These are phyloP conservation scores for Oncorhynchus kisutch DNA, from an alignment of 2,113 vertebrate species.

Conservation along the genomic window DNA sequence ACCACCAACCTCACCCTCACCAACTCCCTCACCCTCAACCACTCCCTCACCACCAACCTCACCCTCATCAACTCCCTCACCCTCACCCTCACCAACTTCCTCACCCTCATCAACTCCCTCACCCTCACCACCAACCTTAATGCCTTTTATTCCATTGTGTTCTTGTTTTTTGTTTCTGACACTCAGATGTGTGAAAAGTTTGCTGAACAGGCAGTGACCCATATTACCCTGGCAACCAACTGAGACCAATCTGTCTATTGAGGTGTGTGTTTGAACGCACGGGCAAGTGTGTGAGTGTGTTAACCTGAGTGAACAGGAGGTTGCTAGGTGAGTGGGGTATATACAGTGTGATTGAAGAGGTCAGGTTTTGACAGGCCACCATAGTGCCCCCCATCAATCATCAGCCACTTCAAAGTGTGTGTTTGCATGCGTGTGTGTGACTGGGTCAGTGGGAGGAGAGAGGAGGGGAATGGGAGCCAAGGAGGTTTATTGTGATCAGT, in stretches of 20 bases:
- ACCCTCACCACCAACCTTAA: not conserved
- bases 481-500: not conserved
- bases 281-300: not conserved
- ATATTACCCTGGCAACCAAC: slow-evolving; percentile 48
- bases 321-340: not conserved
- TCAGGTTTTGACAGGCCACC: slow-evolving; percentile 5
- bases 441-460: not conserved
- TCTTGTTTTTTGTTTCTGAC: not conserved
- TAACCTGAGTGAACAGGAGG: not conserved
- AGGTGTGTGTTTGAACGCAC: too few relatives aligned
- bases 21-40: too few relatives aligned
- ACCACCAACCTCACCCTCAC: too few relatives aligned
- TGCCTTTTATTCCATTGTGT: not conserved
- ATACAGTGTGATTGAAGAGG: slow-evolving; percentile 15
- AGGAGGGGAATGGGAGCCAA: not conserved
- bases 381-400: slow-evolving; percentile 15
- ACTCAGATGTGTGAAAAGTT: slow-evolving; percentile 25
- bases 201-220: slow-evolving; percentile 43
- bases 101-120: too few relatives aligned
- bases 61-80: too few relatives aligned
- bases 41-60: rapidly evolving
- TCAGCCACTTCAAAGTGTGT: not conserved
- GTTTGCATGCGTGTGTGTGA: slow-evolving; percentile 17
- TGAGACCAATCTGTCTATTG: slow-evolving; percentile 21
- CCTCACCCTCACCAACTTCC: too few relatives aligned